phyloP scores from a whole-genome alignment of 2,888 invertebrate genomes.

The Trissoscelio sp. region DNA sequence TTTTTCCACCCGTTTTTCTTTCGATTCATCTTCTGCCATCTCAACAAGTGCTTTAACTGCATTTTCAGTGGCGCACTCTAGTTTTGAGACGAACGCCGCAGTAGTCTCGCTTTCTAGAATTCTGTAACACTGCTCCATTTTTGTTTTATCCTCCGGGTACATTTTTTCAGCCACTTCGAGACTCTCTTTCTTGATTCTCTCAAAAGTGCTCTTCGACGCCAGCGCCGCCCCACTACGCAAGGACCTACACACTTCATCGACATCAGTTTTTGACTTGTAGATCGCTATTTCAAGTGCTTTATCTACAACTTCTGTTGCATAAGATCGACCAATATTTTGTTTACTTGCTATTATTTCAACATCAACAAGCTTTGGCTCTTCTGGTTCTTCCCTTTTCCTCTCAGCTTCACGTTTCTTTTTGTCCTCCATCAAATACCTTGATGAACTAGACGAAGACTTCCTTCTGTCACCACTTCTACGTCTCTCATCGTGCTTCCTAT shows the following conservation, averaged over 20 bases:
- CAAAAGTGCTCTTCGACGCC: slow-evolving; percentile 79
- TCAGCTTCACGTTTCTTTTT: slow-evolving; percentile 54
- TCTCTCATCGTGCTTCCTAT: slow-evolving; percentile 77
- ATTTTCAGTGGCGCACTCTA: slow-evolving; percentile 81
- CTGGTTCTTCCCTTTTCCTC: slow-evolving; percentile 25
- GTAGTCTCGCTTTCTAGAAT: slow-evolving; percentile 78
- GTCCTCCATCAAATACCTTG: slow-evolving; percentile 43
- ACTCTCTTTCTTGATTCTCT: slow-evolving; percentile 79
- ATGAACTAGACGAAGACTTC: slow-evolving; percentile 66
- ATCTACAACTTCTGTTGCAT: slow-evolving; percentile 81
- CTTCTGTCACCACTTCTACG: slow-evolving; percentile 75
- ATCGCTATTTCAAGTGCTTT: slow-evolving; percentile 82
- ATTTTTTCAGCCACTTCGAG: slow-evolving; percentile 76
- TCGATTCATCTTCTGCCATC: slow-evolving; percentile 82
- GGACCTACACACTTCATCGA: slow-evolving; percentile 81
- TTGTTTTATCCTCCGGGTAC: slow-evolving; percentile 73
- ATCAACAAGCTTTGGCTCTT: slow-evolving; percentile 47
- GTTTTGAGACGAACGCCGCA: slow-evolving; percentile 78
- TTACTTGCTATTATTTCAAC: slow-evolving; percentile 71
- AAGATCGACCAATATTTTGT: slow-evolving; percentile 78
- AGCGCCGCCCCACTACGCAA: slow-evolving; percentile 78
- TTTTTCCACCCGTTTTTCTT: slow-evolving; percentile 75
- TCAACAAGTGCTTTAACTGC: slow-evolving; percentile 82
- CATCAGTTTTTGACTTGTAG: slow-evolving; percentile 82
- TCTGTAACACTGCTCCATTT: slow-evolving; percentile 75